A percentile compares a stretch with the other conserved stretches of the same genome.
These are phyloP conservation scores for Taeniopygia guttata DNA, from an alignment of 2,797 vertebrate species.

Conservation along the genomic window DNA sequence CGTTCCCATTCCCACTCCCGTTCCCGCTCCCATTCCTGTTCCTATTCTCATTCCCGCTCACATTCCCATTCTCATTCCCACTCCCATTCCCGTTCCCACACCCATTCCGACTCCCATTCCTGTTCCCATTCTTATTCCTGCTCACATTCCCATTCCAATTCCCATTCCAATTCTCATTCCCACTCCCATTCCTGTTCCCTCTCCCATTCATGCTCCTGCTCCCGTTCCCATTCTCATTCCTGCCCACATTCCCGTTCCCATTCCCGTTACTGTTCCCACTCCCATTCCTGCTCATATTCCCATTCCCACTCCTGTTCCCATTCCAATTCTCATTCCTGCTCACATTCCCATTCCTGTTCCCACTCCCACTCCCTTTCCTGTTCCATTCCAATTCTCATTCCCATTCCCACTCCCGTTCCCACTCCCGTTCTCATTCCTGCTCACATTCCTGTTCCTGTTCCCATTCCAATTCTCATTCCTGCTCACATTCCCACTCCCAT, in stretches of 20 bases:
- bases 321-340: too few relatives aligned
- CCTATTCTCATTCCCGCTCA: not conserved
- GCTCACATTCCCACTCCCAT: accelerated
- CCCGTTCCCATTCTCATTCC: accelerated
- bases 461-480: accelerated
- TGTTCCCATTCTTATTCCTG: too few relatives aligned
- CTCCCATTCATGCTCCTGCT: not conserved
- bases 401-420: accelerated
- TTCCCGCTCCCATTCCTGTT: too few relatives aligned
- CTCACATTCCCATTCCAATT: too few relatives aligned
- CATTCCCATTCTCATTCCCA: accelerated
- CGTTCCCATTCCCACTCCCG: accelerated
- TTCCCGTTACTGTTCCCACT: accelerated
- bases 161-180: accelerated
- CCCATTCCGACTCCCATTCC: too few relatives aligned
- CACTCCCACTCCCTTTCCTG: not conserved
- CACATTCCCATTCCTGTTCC: too few relatives aligned
- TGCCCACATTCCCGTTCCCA: not conserved
- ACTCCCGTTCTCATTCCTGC: accelerated
- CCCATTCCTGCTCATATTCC: too few relatives aligned
- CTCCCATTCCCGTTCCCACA: accelerated
- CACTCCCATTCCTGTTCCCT: too few relatives aligned
- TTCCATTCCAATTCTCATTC: accelerated
- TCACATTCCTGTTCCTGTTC: too few relatives aligned
- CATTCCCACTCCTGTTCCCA: too few relatives aligned